Conservation (phyloP, 1,140 invertebrate genomes). For the Procambarus clarkii region DNA sequence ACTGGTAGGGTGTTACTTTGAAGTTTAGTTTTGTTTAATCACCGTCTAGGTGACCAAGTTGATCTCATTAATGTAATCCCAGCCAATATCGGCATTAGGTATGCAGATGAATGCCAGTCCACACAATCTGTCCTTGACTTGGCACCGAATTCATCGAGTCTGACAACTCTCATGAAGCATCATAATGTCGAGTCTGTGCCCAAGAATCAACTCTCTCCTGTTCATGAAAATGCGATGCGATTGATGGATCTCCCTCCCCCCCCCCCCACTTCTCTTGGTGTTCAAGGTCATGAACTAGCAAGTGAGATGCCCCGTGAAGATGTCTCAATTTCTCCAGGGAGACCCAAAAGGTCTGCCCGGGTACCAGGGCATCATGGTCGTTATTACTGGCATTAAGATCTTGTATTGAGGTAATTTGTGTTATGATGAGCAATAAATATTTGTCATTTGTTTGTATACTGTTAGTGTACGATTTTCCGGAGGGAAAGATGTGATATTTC, state of each 20-base stretch:
- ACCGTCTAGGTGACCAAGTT: slow-evolving; percentile 2
- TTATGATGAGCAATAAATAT: background rate
- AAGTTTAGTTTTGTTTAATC: slow-evolving; percentile 9
- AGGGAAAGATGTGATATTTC: background rate
- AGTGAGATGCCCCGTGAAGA: background rate
- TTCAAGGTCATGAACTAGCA: background rate
- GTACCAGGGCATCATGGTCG: background rate
- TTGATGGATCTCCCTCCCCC: background rate
- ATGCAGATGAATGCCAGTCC: slow-evolving; percentile 2
- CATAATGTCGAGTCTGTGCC: background rate
- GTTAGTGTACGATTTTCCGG: background rate
- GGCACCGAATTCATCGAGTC: background rate
- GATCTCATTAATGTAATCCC: slow-evolving; percentile 16
- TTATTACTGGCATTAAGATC: background rate
- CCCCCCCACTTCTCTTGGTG: background rate
- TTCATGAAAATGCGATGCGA: background rate
- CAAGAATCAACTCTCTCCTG: background rate
- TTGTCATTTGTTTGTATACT: background rate
- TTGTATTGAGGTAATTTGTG: background rate
- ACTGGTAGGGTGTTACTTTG: background rate
- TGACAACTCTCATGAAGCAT: background rate
- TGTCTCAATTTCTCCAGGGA: background rate
- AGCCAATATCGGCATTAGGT: background rate
- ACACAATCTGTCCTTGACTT: background rate
- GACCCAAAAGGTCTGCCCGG: background rate